Conservation (phyloP, 2,888 invertebrate genomes). For the Latrodectus hesperus region DNA sequence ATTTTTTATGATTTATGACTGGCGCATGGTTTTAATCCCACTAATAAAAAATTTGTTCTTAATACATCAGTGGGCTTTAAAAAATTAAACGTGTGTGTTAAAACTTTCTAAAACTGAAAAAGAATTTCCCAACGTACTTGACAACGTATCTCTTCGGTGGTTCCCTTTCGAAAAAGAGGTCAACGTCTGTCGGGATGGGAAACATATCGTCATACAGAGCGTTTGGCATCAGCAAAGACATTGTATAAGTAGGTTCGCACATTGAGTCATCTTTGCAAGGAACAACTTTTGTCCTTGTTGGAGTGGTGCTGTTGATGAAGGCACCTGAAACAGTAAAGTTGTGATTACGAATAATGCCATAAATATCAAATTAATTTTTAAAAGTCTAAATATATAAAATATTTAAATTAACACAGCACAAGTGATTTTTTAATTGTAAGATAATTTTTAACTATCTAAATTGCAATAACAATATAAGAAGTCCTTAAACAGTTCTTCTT, state of each 20-base stretch:
- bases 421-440: background rate
- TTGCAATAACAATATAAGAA: background rate
- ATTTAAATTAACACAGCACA: background rate
- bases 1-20: too few species aligned
- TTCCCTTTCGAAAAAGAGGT: conserved; percentile 64
- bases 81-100: too few species aligned
- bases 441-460: background rate
- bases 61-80: too few species aligned
- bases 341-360: background rate
- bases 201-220: conserved; percentile 40
- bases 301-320: conserved; percentile 65
- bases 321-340: conserved; percentile 33
- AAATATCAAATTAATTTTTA: too few species aligned
- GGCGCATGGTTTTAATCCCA: too few species aligned
- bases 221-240: conserved; percentile 60
- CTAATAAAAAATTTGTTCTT: too few species aligned
- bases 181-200: conserved; percentile 57
- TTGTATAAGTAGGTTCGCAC: conserved; percentile 57
- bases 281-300: conserved; percentile 60
- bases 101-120: too few species aligned
- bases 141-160: conserved; percentile 64
- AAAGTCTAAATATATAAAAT: background rate
- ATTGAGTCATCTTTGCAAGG: conserved; percentile 55
- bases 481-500: background rate
- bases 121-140: conserved; percentile 22